These are phyloP conservation scores for Poecile montanus DNA, from an alignment of 2,797 vertebrate genomes.

Conservation along the genomic window DNA sequence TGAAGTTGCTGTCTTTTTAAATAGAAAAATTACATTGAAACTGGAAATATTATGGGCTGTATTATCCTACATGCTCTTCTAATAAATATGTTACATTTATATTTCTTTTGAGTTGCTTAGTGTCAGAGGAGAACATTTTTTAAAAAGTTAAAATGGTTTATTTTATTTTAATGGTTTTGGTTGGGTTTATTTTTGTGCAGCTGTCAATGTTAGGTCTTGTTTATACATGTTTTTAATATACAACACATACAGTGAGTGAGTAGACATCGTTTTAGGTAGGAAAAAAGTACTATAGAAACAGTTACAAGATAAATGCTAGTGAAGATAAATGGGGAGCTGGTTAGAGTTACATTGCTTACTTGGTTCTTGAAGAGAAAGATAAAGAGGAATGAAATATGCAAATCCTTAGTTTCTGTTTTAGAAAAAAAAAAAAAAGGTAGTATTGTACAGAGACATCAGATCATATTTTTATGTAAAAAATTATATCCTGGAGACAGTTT, in stretches of 20 bases:
- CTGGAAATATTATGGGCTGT: neutral
- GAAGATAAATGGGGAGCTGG: neutral
- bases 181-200: neutral
- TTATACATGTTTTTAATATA: neutral
- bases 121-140: neutral
- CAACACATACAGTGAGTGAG: neutral
- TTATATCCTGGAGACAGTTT: neutral
- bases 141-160: neutral
- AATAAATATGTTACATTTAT: neutral
- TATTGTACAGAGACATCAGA: neutral
- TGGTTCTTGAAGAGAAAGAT: neutral
- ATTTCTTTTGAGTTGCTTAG: neutral
- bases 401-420: neutral
- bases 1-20: neutral
- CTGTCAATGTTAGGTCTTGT: neutral
- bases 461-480: neutral
- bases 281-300: neutral
- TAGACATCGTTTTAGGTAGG: neutral
- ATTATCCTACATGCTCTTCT: neutral
- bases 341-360: neutral
- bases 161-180: neutral
- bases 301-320: neutral
- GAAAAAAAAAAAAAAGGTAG: neutral
- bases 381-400: neutral
- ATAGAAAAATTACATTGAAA: neutral